These are phyloP conservation scores for Drosophila paucipuncta DNA, from an alignment of 2,888 invertebrate genomes.

Conservation along the genomic window DNA sequence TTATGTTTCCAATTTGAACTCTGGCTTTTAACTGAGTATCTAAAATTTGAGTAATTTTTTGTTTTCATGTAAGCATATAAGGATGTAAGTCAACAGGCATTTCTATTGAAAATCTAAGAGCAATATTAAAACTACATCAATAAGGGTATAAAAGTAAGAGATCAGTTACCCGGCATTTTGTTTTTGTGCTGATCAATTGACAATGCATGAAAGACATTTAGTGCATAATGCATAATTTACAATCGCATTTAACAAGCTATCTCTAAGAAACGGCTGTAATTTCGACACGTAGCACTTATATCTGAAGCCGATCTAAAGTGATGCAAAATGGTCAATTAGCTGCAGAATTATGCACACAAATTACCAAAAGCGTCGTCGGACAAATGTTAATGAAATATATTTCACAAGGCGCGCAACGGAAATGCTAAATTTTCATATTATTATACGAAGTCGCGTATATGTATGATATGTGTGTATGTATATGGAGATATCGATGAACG, in stretches of 20 bases:
- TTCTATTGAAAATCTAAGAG: neutral
- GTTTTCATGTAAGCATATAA: neutral
- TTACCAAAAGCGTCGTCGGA: slow-evolving; percentile 54
- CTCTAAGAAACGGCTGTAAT: slow-evolving; percentile 17
- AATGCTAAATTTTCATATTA: slow-evolving; percentile 81
- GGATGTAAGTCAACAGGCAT: neutral
- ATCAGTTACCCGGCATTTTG: neutral
- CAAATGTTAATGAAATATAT: slow-evolving; percentile 66
- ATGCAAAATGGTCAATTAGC: slow-evolving; percentile 60
- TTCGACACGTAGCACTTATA: slow-evolving; percentile 32
- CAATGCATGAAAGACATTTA: neutral
- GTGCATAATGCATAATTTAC: neutral
- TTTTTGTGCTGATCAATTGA: neutral
- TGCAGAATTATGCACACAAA: slow-evolving; percentile 73
- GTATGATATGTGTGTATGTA: neutral
- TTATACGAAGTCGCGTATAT: slow-evolving; percentile 53
- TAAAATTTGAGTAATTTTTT: neutral
- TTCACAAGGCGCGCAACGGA: slow-evolving; percentile 74
- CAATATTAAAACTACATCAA: neutral
- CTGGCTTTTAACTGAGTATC: neutral
- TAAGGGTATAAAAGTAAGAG: neutral
- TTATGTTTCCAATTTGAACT: neutral
- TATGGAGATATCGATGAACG: slow-evolving; percentile 58
- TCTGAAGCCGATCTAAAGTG: slow-evolving; percentile 36
- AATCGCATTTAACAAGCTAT: neutral